Evolutionary conservation across 2,888 invertebrate genomes (phyloP).

Genomic region (Euspilapteryx auroguttella): DNA sequence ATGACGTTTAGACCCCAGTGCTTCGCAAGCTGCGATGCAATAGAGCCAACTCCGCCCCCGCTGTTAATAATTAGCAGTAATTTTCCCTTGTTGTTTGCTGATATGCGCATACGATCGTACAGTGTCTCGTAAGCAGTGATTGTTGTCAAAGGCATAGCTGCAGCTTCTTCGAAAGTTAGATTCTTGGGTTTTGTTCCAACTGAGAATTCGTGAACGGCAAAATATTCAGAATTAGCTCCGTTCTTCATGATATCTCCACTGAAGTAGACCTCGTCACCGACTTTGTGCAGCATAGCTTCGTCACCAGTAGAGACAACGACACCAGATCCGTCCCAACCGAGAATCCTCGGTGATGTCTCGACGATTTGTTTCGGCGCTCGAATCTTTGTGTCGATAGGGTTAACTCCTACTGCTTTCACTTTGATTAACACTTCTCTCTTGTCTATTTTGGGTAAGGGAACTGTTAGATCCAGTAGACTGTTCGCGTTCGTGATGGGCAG

Average conservation of each 20-base stretch:
- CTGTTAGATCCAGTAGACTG: slow-evolving; percentile 34
- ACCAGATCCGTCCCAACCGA: slow-evolving; percentile 46
- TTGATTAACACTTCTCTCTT: slow-evolving; percentile 32
- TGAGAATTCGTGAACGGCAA: slow-evolving; percentile 27
- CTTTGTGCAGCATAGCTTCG: slow-evolving; percentile 18
- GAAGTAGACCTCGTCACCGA: slow-evolving; percentile 44
- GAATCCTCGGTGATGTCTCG: slow-evolving; percentile 24
- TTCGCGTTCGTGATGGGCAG: slow-evolving; percentile 30
- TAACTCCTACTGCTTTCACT: slow-evolving; percentile 37
- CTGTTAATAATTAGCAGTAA: slow-evolving; percentile 38
- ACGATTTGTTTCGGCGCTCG: slow-evolving; percentile 31
- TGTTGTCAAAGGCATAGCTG: slow-evolving; percentile 38
- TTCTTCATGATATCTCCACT: slow-evolving; percentile 28
- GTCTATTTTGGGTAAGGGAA: slow-evolving; percentile 22
- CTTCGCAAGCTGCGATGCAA: slow-evolving; percentile 36
- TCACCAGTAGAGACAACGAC: slow-evolving; percentile 29
- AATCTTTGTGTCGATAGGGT: slow-evolving; percentile 39
- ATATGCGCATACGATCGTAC: slow-evolving; percentile 27
- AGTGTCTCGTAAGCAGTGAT: slow-evolving; percentile 37
- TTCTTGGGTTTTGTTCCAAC: slow-evolving; percentile 34
- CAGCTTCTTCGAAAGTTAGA: slow-evolving; percentile 38
- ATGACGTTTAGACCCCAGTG: slow-evolving; percentile 35
- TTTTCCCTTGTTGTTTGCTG: slow-evolving; percentile 35
- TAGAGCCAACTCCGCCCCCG: slow-evolving; percentile 41
- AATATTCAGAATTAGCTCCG: slow-evolving; percentile 39